Conservation (phyloP, 2,888 invertebrate species). For the Auanema sp. region DNA sequence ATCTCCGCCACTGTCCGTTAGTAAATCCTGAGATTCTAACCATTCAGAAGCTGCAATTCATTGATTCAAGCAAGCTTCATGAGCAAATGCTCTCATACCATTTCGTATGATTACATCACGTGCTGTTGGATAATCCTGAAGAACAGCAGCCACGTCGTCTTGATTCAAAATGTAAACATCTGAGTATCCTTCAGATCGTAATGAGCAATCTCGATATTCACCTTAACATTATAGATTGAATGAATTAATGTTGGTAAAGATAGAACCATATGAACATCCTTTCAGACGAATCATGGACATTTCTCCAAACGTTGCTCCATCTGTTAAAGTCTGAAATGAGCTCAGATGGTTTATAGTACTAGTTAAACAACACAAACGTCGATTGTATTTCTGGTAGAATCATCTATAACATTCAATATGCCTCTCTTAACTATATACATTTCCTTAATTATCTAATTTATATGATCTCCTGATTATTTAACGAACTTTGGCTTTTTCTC, state of each 20-base stretch:
- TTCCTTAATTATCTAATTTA: slow-evolving; percentile 28
- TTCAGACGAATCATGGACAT: slow-evolving; percentile 45
- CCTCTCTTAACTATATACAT: slow-evolving; percentile 59
- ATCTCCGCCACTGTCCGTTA: neutral
- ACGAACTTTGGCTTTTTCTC: slow-evolving; percentile 45
- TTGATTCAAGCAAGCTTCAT: neutral
- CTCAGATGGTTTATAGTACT: neutral
- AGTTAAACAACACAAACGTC: slow-evolving; percentile 7
- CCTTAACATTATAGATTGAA: neutral
- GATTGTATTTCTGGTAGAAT: slow-evolving; percentile 26
- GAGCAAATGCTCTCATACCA: slow-evolving; percentile 24
- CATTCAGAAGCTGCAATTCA: neutral
- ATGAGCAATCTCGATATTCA: slow-evolving; percentile 7
- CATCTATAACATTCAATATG: slow-evolving; percentile 37
- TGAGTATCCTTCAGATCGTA: slow-evolving; percentile 54
- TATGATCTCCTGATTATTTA: neutral
- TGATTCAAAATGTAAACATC: slow-evolving; percentile 58
- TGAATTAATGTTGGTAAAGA: too few relatives aligned
- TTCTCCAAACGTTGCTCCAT: slow-evolving; percentile 55
- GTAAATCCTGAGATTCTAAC: neutral
- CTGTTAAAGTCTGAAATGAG: slow-evolving; percentile 25
- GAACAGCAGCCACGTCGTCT: slow-evolving; percentile 46
- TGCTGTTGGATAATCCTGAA: slow-evolving; percentile 44
- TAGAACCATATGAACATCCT: slow-evolving; percentile 16
- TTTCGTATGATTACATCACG: slow-evolving; percentile 34